Base-by-base conservation (phyloP, 2,888 invertebrate species). In the Halocaridina rubra region DNA sequence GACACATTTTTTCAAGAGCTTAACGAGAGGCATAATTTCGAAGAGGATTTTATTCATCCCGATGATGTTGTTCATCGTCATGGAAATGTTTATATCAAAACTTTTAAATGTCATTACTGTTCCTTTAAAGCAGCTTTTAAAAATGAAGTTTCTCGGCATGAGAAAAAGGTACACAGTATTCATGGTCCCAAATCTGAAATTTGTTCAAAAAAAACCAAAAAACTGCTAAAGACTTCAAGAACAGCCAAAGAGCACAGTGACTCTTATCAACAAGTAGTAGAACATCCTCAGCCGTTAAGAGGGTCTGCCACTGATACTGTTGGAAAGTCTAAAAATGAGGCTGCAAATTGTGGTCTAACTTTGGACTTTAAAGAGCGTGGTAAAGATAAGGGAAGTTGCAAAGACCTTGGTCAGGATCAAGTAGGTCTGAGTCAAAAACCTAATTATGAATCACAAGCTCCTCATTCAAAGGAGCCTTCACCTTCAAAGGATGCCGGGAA, bases 121-220 rank as follows among this genome's bases (percentile, higher is more conserved):
- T 92, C 92, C 88, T 93, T 92, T 89, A 92, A 93, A 88, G 92
- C 93, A 1, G 92, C 93, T 16, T 93, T 92, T 92, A 92, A 92
- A 88, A 92, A 92, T 22, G 93, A 93, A 89, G 92, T 94, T 92
- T 92, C 91, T 71, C 91, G 91, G 39, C 93, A 93, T 90, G 92
- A 92, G 88, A 90, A 90, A 81, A 91, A 91, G 90, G 92, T 90
- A 79, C 93, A 91, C 90, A 86, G 84, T 16, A 81, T 86, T 27
- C 84, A 79, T 24, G n/a, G 74, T 5, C 84, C 80, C 16, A 84
- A 84, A 29, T 33, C 27, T 16, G 69, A 57, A 59, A 33, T 19
- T 16, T 32, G 33, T 2, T 33, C 82, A n/a, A 78, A 71, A 39
- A 84, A 78, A 30, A 77, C 71, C 24, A 84, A 78, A 61, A 84